A percentile compares a stretch with the other conserved stretches of the same genome.
phyloP scores from a whole-genome alignment of 2,113 vertebrate genomes.

The Rhinolophus sinicus region DNA sequence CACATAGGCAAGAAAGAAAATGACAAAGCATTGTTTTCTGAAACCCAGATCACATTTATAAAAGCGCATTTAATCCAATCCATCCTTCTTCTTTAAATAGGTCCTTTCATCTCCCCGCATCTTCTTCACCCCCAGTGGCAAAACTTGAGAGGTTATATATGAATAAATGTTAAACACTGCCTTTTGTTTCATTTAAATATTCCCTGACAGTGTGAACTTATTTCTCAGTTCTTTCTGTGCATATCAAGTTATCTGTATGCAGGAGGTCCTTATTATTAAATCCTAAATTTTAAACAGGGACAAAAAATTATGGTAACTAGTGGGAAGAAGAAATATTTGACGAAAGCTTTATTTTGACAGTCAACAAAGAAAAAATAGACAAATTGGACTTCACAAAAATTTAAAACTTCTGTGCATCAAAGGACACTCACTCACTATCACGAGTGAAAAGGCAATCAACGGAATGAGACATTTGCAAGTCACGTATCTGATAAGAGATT shows the following conservation, averaged over 20 bases:
- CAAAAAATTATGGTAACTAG: background rate
- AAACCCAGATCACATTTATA: background rate
- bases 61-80: background rate
- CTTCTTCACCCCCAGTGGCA: background rate
- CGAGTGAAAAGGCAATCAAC: background rate
- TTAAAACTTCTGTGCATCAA: background rate
- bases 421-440: background rate
- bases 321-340: background rate
- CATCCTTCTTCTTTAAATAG: background rate
- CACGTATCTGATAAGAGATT: background rate
- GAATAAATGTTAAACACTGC: background rate
- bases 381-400: conserved; percentile 8
- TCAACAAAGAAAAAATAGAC: background rate
- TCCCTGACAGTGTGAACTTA: background rate
- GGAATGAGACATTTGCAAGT: background rate
- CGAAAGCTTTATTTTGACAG: conserved; percentile 21
- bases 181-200: conserved; percentile 2
- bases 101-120: background rate
- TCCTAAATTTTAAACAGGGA: background rate
- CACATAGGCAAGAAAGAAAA: conserved; percentile 15
- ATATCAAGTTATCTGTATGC: background rate
- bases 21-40: background rate
- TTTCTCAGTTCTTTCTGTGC: background rate
- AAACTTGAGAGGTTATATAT: background rate
- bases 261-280: background rate